Evolutionary conservation across 1,140 invertebrate genomes (phyloP).

Genomic region (Agrypnia vestita): DNA sequence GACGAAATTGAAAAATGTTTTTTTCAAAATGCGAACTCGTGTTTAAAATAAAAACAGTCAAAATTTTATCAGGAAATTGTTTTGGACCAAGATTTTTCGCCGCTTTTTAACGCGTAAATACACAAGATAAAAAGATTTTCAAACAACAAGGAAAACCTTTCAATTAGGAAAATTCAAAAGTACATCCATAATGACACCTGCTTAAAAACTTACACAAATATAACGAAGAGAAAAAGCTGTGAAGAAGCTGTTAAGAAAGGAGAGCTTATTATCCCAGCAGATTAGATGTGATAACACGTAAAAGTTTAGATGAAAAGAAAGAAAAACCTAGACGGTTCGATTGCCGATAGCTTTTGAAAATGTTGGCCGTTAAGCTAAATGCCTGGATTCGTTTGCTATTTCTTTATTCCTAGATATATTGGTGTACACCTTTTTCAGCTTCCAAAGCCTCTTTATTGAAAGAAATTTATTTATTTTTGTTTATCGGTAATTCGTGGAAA

Average conservation of each 20-base stretch:
- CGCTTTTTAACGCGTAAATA: too few relatives aligned
- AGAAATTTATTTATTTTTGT: too few relatives aligned
- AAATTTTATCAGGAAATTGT: too few relatives aligned
- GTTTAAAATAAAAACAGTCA: too few relatives aligned
- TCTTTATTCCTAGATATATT: conserved; percentile 1
- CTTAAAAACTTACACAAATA: conserved; percentile 20
- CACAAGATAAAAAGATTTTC: too few relatives aligned
- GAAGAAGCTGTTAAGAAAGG: neutral
- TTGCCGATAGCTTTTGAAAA: conserved; percentile 26
- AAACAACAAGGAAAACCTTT: neutral
- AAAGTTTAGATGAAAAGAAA: conserved; percentile 6
- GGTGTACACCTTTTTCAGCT: too few relatives aligned
- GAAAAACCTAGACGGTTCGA: conserved; percentile 17
- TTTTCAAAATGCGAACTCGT: too few relatives aligned
- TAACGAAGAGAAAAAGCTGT: neutral
- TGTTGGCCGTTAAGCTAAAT: conserved; percentile 25
- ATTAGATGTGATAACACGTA: conserved; percentile 26
- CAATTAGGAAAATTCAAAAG: conserved; percentile 18
- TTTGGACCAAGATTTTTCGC: too few relatives aligned
- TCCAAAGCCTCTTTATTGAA: too few relatives aligned
- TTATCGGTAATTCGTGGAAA: too few relatives aligned
- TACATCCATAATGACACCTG: conserved; percentile 1
- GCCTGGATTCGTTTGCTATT: conserved; percentile 13
- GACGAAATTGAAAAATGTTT: too few relatives aligned
- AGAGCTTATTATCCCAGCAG: conserved; percentile 1